Evolutionary conservation across 2,113 vertebrate genomes (phyloP), one percentile per base, ranked within the genome.

Genomic region (Terrapene triunguis): DNA sequence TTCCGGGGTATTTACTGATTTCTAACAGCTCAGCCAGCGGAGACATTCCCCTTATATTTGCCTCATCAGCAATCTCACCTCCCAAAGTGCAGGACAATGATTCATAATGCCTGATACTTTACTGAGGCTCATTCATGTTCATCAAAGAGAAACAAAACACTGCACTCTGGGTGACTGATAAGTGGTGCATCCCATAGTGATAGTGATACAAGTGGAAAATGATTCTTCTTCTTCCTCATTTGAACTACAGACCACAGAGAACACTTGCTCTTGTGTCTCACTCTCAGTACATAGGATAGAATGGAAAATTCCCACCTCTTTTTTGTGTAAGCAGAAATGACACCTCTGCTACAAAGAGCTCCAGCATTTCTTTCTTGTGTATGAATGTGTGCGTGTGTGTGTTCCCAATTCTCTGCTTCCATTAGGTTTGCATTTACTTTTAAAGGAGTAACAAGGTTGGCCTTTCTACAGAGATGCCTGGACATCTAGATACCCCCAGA

Each of bases 321-420:
- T 29, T 1, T 80, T 48, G 22, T 12, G 38, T 38, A 16, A 94
- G 51, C 57, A 87, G 21, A 78, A 4, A 3, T 80, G 51, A 35
- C 17, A 1, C 6, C 42, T 19, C 50, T n/a, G 35, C 42, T 21
- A 8, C 38, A 74, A 42, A 47, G 42, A 25, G 5, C 42, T 27
- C 74, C 42, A 76, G 22, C 21, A 25, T 27, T 47, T 78, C 44
- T 32, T 82, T 42, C 17, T 65, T 50, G 4, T 0, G 0, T 3
- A 17, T 85, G 38, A 17, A 12, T 8, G 9, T 0, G 0, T 8
- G 9, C 0, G 0, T 8, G 2, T 0, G 2, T 0, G 0, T n/a
- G 50, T 47, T 53, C n/a, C 85, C 50, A 0, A 1, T 80, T 87
- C 25, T 91, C 3, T 72, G 2, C 42, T 88, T 84, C n/a, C 38